These are phyloP conservation scores for Mesoclemmys tuberculata DNA, from an alignment of 2,113 vertebrate genomes.

Conservation along the genomic window DNA sequence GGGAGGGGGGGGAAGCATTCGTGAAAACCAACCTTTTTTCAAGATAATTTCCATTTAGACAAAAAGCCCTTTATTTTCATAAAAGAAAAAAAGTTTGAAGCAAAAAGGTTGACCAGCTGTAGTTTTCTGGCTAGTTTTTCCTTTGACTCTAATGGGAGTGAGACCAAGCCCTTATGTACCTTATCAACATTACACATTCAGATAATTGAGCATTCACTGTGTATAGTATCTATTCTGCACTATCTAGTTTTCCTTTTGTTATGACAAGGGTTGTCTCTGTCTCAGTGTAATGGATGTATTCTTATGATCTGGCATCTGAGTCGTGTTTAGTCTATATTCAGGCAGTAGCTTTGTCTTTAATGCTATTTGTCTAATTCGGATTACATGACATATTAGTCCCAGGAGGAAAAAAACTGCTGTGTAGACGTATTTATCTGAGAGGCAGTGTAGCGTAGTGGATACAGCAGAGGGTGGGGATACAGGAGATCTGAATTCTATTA, in stretches of 20 bases:
- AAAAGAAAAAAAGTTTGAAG: not conserved
- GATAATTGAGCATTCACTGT: not conserved
- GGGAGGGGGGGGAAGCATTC: not conserved
- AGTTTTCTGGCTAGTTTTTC: not conserved
- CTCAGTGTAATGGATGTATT: not conserved
- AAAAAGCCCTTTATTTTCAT: not conserved
- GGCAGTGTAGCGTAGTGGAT: not conserved
- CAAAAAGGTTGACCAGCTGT: not conserved
- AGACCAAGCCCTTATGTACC: not conserved
- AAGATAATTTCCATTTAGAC: not conserved
- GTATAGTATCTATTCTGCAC: not conserved
- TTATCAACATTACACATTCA: not conserved
- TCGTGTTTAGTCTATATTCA: not conserved
- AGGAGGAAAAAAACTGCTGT: not conserved
- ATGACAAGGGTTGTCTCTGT: not conserved
- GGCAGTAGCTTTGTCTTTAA: not conserved
- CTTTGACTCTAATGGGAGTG: not conserved
- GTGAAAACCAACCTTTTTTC: not conserved
- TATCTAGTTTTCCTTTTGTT: not conserved
- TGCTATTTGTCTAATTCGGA: not conserved
- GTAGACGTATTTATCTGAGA: not conserved
- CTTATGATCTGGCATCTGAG: not conserved
- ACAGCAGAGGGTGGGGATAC: not conserved
- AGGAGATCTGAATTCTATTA: not conserved
- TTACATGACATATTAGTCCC: not conserved